phyloP scores from a whole-genome alignment of 2,888 invertebrate species.

The Athrips mouffetella region DNA sequence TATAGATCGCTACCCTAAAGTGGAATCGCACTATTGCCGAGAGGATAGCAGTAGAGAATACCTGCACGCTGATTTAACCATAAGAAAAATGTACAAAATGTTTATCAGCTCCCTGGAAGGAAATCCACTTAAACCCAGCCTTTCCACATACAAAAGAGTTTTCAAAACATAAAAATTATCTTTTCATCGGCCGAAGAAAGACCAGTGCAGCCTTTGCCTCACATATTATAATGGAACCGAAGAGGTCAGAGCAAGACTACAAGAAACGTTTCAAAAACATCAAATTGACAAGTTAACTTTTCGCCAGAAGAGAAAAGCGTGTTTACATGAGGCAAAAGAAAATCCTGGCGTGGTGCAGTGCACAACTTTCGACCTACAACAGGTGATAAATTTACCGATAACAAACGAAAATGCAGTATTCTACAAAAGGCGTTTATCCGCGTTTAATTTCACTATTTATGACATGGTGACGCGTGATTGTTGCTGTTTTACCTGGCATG shows the following conservation, averaged over 20 bases:
- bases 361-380: constrained; percentile 2
- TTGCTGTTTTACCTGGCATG: constrained; percentile 11
- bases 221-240: constrained; percentile 9
- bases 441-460: neutral
- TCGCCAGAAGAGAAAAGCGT: constrained; percentile 5
- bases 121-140: neutral
- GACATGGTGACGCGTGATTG: neutral
- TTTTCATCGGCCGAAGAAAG: constrained; percentile 19
- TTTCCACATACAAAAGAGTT: constrained; percentile 12
- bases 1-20: constrained; percentile 11
- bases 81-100: constrained; percentile 11
- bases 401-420: neutral
- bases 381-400: constrained; percentile 2
- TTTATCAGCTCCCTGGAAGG: neutral
- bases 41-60: constrained; percentile 11
- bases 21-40: constrained; percentile 16
- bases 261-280: constrained; percentile 9
- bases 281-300: constrained; percentile 2
- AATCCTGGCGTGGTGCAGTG: neutral
- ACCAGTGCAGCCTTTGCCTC: constrained; percentile 15
- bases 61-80: constrained; percentile 8
- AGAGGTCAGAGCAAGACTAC: constrained; percentile 8
- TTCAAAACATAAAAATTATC: constrained; percentile 10
- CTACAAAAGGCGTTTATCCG: neutral
- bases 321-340: constrained; percentile 4